A percentile compares a stretch with the other conserved stretches of the same genome.
These are phyloP conservation scores for Mus pahari DNA, from an alignment of 2,113 vertebrate genomes.

Conservation along the genomic window DNA sequence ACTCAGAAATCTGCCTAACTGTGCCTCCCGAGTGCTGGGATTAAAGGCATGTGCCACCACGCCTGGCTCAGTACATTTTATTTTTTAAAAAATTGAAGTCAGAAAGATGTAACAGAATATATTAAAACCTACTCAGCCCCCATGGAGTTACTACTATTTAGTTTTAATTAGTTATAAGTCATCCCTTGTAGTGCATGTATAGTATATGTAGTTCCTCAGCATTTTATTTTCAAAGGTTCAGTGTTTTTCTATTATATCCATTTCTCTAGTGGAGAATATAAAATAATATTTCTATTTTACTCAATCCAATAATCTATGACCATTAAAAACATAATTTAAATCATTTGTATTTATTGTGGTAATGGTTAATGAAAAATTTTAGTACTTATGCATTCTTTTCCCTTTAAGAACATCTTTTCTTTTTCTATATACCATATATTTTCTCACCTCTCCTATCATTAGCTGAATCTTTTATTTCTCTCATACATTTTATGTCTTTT, in stretches of 20 bases:
- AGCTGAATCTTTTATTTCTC: background rate
- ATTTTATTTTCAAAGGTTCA: conserved; percentile 7
- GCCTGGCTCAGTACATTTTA: background rate
- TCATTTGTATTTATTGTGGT: conserved; percentile 40
- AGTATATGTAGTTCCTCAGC: background rate
- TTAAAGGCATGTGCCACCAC: too few relatives aligned
- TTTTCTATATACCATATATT: background rate
- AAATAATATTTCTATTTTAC: conserved; percentile 13
- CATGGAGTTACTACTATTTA: background rate
- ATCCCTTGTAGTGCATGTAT: background rate
- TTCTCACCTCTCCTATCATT: background rate
- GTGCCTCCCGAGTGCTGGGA: too few relatives aligned
- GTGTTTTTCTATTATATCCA: background rate
- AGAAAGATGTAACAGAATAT: background rate
- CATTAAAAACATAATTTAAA: conserved; percentile 24
- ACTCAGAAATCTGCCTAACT: too few relatives aligned
- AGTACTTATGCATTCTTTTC: background rate
- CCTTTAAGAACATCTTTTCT: background rate
- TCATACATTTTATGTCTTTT: background rate
- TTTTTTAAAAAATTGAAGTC: background rate
- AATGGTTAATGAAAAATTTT: background rate
- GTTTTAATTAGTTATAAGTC: background rate
- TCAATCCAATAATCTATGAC: background rate
- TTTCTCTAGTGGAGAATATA: background rate
- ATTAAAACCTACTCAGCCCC: background rate